Evolutionary conservation across 2,797 vertebrate species (phyloP), one percentile per base, ranked within the genome.

Genomic region (Syngnathus rostellatus): DNA sequence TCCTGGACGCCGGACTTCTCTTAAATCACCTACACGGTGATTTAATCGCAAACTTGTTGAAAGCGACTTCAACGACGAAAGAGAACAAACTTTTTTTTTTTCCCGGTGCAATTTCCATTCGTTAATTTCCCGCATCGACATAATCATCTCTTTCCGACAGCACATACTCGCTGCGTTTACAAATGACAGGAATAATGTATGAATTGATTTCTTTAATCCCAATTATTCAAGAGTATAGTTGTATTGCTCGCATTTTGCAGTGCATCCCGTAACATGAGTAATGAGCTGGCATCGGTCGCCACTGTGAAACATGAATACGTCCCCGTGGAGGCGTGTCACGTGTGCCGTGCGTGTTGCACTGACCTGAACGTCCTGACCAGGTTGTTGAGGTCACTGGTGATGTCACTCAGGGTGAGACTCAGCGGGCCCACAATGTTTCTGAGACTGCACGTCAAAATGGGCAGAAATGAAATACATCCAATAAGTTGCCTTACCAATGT

Each of bases 361-460:
- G 65, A 92, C 91, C 88, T 90, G 83, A 92, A 91, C 0, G 92
- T 93, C 74, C 79, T 80, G 70, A 92, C 85, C 63, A 93, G 73
- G 73, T 78, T 81, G 83, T 88, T 91, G 59, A 93, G 66, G 72
- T 91, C 73, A 0, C 77, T 79, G 71, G 81, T 81, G 75, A 93
- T 21, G 61, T 91, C 88, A 19, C 12, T 87, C 82, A 91, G 79
- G 66, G 83, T 85, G 70, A 93, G 85, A 68, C 46, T 39, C 65
- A 93, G 77, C 0, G 85, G 81, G 8, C 89, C 87, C 1, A 92
- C 69, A 17, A 91, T 71, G 74, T 80, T 87, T 60, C 48, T 85
- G 48, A 87, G 78, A 54, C 83, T 85, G 68, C n/a, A 63, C 38
- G 68, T 17, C 8, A 23, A 66, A 4, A 45, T 7, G 57, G 23